Evolutionary conservation across 1,140 invertebrate species (phyloP), one percentile per base, ranked within the genome.

Genomic region (Proales similis): DNA sequence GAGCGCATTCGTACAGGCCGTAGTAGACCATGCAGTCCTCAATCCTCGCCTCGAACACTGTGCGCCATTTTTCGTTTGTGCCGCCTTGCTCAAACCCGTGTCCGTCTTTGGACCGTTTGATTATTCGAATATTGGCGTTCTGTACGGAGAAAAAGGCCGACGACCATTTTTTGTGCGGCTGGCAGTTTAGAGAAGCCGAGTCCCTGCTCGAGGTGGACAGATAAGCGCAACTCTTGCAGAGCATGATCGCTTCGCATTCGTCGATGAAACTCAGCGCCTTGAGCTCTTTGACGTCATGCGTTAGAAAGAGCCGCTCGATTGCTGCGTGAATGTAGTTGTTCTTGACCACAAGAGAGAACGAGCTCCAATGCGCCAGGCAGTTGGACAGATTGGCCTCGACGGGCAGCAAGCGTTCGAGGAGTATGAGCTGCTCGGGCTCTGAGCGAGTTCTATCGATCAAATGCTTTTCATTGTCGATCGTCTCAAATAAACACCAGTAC

Each of bases 401-500:
- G 7, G 51, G 22, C 20, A 57, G 20, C 4, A 57, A 29, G 14
- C 51, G 17, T 26, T 57, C 51, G 12, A 57, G 36, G 11, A 22
- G 14, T 4, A 39, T 17, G 7, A n/a, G n/a, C 22, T 22, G 19
- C 17, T 19, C 11, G 29, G 5, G 3, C 19, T 14, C 4, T 42
- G 33, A 57, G 33, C 26, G 19, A 14, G 5, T 2, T 17, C 36
- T 17, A 42, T 39, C 7, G 30, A 12, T 20, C 22, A 57, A 57
- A 42, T 57, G 36, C 22, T 57, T 36, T 12, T 57, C 51, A 38
- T 20, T 6, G 22, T 57, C 51, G 32, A 57, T 42, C 7, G 45
- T 27, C 20, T 57, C 51, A 9, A 42, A 57, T 36, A 57, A 42
- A 57, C 36, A 57, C 51, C 51, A 57, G 20, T 57, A 57, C 11